These are phyloP conservation scores for Chymomyza costata DNA, from an alignment of 1,140 invertebrate species.

Conservation along the genomic window DNA sequence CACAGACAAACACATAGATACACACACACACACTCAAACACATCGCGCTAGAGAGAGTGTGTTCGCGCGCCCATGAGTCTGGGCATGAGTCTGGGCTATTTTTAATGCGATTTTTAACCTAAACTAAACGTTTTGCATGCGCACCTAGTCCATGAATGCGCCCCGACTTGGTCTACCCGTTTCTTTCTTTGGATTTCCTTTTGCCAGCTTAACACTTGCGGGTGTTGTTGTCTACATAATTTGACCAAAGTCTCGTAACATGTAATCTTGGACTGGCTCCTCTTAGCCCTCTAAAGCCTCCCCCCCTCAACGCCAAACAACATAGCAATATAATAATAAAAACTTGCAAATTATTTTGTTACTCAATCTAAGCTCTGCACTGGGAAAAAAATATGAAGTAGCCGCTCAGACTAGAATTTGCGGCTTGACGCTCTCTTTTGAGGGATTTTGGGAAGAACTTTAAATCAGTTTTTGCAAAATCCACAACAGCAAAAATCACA, in stretches of 20 bases:
- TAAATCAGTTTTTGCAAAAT: no score
- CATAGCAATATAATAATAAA: constrained; percentile 59
- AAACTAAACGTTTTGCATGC: constrained; percentile 26
- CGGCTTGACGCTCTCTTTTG: no score
- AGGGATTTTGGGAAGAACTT: no score
- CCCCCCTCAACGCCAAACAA: constrained; percentile 27
- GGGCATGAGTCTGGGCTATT: constrained; percentile 59
- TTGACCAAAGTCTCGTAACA: constrained; percentile 15
- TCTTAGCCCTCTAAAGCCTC: no score
- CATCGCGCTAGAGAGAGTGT: no score
- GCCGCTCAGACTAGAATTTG: neutral
- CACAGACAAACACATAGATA: constrained; percentile 51
- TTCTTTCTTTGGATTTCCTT: constrained; percentile 39
- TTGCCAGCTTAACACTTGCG: constrained; percentile 71
- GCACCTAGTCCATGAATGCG: neutral
- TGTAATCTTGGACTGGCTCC: constrained; percentile 1
- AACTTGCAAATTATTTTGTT: constrained; percentile 70
- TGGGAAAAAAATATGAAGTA: no score
- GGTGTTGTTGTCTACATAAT: constrained; percentile 68
- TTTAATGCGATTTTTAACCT: constrained; percentile 59
- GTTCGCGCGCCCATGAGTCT: constrained; percentile 46
- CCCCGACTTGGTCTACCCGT: no score
- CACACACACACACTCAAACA: constrained; percentile 22
- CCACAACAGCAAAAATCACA: no score
- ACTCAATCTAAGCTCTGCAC: constrained; percentile 44